phyloP scores from a whole-genome alignment of 1,140 invertebrate genomes.

The Heterodera schachtii region DNA sequence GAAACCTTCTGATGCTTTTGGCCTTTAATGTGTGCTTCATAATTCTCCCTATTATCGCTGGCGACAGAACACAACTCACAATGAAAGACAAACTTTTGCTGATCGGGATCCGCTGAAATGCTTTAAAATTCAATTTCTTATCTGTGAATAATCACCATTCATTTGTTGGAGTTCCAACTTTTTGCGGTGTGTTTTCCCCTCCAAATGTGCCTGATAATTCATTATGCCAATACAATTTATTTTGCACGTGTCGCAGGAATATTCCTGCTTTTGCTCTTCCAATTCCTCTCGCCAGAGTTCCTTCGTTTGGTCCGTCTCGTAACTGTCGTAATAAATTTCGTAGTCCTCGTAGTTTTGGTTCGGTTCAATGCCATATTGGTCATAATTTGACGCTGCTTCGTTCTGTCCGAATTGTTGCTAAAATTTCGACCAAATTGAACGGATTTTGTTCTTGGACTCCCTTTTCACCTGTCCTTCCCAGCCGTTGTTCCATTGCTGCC shows the following conservation, averaged over 20 bases:
- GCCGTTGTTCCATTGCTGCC: too few species aligned
- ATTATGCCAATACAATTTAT: background rate
- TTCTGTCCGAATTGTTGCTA: too few species aligned
- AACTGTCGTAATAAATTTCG: too few species aligned
- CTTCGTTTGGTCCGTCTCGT: too few species aligned
- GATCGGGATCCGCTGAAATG: background rate
- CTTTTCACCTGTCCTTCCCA: too few species aligned
- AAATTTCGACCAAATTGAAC: too few species aligned
- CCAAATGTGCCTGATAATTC: background rate
- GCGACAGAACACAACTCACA: slow-evolving; percentile 17
- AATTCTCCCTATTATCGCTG: background rate
- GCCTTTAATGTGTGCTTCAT: slow-evolving; percentile 2
- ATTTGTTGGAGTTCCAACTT: background rate
- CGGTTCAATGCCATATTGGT: too few species aligned
- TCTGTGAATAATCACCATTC: background rate
- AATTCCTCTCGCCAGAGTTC: too few species aligned
- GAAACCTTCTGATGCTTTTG: slow-evolving; percentile 31
- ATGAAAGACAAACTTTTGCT: background rate
- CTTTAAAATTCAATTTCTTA: background rate
- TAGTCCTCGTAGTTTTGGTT: too few species aligned
- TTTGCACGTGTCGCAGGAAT: background rate
- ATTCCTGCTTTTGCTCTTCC: background rate
- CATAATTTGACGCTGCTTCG: too few species aligned
- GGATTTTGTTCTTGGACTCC: too few species aligned
- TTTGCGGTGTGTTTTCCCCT: background rate